Evolutionary conservation across 1,140 invertebrate genomes (phyloP), one percentile per base, ranked within the genome.

Genomic region (Trissolcus basalis): DNA sequence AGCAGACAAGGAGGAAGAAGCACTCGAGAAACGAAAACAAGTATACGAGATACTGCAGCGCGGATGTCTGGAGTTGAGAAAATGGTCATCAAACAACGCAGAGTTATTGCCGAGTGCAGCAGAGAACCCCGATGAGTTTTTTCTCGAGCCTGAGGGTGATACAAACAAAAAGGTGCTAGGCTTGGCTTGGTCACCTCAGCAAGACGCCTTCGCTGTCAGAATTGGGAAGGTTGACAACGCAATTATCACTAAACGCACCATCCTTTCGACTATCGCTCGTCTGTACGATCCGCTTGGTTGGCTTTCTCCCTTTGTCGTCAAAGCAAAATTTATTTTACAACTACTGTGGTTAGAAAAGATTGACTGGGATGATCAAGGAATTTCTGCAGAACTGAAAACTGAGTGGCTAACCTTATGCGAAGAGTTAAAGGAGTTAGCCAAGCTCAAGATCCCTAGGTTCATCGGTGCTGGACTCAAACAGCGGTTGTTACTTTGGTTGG

Each of bases 191-290:
- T 9, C 3, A 4, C 36, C 36, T 1, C 8, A 39, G 19, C 1
- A 27, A 2, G 16, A 43, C 43, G 15, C 14, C 0, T 50, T 33
- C n/a, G 5, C 27, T 33, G 8, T 44, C 6, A 11, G 8, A 13
- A 3, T 44, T n/a, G 16, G 2, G 19, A 9, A 12, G 19, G 6
- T 51, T 7, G n/a, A 51, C 33, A 51, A 14, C n/a, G 5, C 44
- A 16, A 12, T 11, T 4, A 15, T 53, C 11, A 33, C 60, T 1
- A 64, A 64, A 45, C 16, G 55, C 43, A 39, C 61, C 68, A 75
- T 87, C 4, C 16, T 80, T 44, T 78, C 81, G n/a, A 61, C 77
- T n/a, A 61, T 82, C 1, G 72, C 69, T 5, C 56, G 60, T 49
- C 41, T 61, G 7, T 75, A 56, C 32, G 63, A 78, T 47, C 63